A percentile compares a stretch with the other conserved stretches of the same genome.
phyloP scores from a whole-genome alignment of 2,113 vertebrate species.

The Lamprologus callipterus region DNA sequence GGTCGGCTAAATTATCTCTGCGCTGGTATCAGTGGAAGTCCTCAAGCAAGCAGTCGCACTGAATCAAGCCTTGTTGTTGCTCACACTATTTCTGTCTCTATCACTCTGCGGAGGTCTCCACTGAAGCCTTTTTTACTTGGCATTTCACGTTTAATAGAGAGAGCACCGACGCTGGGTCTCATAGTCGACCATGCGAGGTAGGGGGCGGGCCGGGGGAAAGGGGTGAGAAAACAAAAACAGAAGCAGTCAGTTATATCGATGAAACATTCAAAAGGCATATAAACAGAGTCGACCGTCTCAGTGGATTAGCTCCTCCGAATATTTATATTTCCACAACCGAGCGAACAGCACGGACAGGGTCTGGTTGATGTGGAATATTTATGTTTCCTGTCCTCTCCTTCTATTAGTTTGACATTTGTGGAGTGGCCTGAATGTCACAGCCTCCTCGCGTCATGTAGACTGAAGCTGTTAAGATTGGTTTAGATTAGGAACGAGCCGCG shows the following conservation, averaged over 20 bases:
- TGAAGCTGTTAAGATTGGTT: constrained; percentile 20
- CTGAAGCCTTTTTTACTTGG: not conserved
- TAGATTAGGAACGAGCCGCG: constrained; percentile 23
- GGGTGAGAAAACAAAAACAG: not conserved
- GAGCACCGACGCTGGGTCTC: constrained; percentile 35
- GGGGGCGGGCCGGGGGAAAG: not conserved
- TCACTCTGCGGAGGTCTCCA: not conserved
- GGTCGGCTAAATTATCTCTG: constrained; percentile 41
- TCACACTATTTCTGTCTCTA: not conserved
- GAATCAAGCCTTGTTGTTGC: constrained; percentile 24
- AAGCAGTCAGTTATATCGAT: constrained; percentile 50
- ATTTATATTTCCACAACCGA: constrained; percentile 50
- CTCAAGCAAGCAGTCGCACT: constrained; percentile 27
- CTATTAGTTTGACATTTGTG: constrained; percentile 44
- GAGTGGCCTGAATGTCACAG: constrained; percentile 8
- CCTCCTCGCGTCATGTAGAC: not conserved
- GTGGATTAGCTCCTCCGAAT: constrained; percentile 35
- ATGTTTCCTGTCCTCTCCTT: constrained; percentile 40
- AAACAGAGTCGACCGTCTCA: constrained; percentile 49
- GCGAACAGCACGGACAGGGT: not conserved
- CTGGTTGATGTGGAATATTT: constrained; percentile 39
- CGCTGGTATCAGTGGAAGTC: constrained; percentile 26
- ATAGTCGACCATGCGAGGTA: constrained; percentile 23
- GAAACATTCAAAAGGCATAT: constrained; percentile 57
- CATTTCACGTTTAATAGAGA: constrained; percentile 53